These are phyloP conservation scores for Henricia sp. DNA, from an alignment of 53 echinoderm and acorn worm genomes.

Conservation along the genomic window DNA sequence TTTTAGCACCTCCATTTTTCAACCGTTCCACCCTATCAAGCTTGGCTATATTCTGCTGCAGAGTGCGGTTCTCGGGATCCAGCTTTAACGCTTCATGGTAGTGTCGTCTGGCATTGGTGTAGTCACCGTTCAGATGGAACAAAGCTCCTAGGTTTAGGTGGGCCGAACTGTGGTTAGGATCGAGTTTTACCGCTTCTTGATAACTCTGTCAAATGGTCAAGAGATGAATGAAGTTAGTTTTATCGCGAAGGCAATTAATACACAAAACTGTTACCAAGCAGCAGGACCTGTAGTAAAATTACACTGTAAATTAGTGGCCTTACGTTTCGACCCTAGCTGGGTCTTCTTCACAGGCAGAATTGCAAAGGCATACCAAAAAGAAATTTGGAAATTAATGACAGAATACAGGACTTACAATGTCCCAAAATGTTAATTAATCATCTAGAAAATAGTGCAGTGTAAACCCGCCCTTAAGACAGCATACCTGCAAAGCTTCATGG, in stretches of 20 bases:
- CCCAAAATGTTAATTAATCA: no score
- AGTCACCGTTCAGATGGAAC: conserved; percentile 80
- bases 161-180: conserved; percentile 75
- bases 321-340: no score
- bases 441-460: no score
- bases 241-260: neutral
- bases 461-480: no score
- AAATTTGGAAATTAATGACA: no score
- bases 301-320: no score
- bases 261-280: neutral
- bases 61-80: conserved; percentile 72
- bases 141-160: conserved; percentile 87
- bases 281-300: neutral
- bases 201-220: conserved; percentile 68
- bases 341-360: neutral
- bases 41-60: conserved; percentile 78
- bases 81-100: conserved; percentile 72
- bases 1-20: no score
- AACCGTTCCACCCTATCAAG: conserved; percentile 69
- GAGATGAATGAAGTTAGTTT: neutral
- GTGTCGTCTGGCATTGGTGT: conserved; percentile 61
- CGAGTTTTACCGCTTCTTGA: conserved; percentile 58
- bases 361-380: no score
- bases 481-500: conserved; percentile 81
- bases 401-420: no score